Conservation (phyloP, 2,113 vertebrate genomes). For the Pardalotus punctatus region DNA sequence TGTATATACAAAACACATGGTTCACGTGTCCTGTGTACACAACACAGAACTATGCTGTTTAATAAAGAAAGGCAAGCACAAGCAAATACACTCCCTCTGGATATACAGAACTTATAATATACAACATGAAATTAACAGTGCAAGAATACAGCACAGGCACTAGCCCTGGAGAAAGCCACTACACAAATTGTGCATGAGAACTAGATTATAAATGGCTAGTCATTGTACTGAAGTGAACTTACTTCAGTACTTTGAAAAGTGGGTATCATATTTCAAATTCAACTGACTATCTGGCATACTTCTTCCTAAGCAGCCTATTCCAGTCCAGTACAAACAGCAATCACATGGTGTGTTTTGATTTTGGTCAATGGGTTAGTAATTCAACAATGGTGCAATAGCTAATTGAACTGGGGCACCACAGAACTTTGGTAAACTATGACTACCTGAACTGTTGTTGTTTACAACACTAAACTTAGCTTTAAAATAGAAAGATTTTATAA, state of each 20-base stretch:
- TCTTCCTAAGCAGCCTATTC: not conserved
- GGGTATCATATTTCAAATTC: not conserved
- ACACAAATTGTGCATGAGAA: not conserved
- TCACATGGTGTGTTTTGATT: not conserved
- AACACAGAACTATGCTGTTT: not conserved
- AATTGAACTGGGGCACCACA: not conserved
- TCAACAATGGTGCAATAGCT: not conserved
- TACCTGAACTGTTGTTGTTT: not conserved
- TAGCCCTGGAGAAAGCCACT: not conserved
- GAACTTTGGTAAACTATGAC: constrained; percentile 8
- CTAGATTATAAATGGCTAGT: constrained; percentile 43
- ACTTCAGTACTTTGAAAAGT: not conserved
- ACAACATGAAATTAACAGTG: not conserved
- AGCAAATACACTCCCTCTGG: not conserved
- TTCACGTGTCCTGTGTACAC: not conserved
- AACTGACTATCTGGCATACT: not conserved
- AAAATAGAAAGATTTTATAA: not conserved
- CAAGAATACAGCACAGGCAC: not conserved
- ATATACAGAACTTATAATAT: not conserved
- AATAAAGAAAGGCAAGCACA: not conserved
- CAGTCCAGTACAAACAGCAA: not conserved
- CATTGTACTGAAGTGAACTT: constrained; percentile 33
- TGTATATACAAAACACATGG: not conserved
- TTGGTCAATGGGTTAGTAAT: not conserved
- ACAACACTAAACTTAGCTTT: not conserved